Percentiles rank a stretch among this genome's conserved stretches.
Evolutionary conservation across 2,797 vertebrate species (phyloP).

Genomic region (Microctenopoma stevenorrisi): DNA sequence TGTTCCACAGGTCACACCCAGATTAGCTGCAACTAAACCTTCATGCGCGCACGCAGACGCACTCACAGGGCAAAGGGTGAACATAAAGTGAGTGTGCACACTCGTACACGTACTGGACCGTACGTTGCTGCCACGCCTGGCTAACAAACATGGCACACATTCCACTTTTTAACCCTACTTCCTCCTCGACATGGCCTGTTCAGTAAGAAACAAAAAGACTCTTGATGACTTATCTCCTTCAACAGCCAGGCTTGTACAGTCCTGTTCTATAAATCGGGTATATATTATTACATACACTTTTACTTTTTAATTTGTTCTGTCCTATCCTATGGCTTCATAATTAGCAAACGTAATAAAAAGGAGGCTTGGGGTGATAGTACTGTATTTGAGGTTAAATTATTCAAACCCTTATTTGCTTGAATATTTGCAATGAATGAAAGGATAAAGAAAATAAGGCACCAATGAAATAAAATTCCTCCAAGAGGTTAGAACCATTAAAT

Average conservation of each 20-base stretch:
- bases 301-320: not conserved
- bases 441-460: too few relatives aligned
- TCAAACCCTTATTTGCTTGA: too few relatives aligned
- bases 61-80: constrained; percentile 5
- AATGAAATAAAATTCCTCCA: too few relatives aligned
- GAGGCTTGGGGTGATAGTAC: not conserved
- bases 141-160: constrained; percentile 58
- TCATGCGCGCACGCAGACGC: not conserved
- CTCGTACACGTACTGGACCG: not conserved
- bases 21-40: constrained; percentile 56
- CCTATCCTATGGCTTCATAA: not conserved
- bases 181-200: constrained; percentile 7
- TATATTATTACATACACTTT: not conserved
- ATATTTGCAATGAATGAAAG: not conserved
- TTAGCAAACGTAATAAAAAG: not conserved
- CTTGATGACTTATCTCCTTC: not conserved
- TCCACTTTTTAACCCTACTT: constrained; percentile 43
- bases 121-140: constrained; percentile 57
- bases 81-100: constrained; percentile 1
- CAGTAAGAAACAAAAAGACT: not conserved
- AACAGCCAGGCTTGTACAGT: constrained; percentile 13
- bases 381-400: not conserved
- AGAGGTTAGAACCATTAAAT: not conserved
- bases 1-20: constrained; percentile 70
- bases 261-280: constrained; percentile 21